Base-by-base conservation (phyloP, 64 coral and sea anemone genomes). In the Dendronephthya gigantea region DNA sequence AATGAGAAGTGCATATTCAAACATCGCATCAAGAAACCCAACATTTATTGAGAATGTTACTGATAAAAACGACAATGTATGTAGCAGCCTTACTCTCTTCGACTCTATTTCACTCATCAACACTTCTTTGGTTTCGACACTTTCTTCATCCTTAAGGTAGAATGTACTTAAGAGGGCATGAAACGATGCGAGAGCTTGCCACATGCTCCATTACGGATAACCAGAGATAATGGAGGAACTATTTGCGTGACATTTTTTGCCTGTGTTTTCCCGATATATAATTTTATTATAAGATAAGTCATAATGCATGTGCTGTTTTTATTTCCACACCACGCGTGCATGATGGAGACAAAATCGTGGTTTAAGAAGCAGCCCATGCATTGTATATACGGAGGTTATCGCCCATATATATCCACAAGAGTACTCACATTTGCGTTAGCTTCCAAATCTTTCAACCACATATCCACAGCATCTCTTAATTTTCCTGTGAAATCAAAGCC, bases 401-500 rank as follows among this genome's bases (percentile, higher is more conserved):
- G 55, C 4, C n/a, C 19, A 34, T 9, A 19, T 5, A 28, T 16
- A 37, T 36, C 27, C 14, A 33, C 48, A 4, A 39, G 25, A 40
- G 41, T 83, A 23, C 70, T 16, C 82, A 98, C 95, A 89, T 93
- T 85, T 28, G 95, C 92, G 31, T 91, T 81, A 22, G 76, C 74
- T 30, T 37, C 89, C 43, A 84, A 82, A 34, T 81, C 76, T 62
- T 86, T 68, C 40, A 90, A 19, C 95, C 92, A 91, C 45, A 25
- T 48, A 52, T 98, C 49, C 2, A 93, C 95, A 41, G 91, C 93
- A 30, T 82, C 82, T 84, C 88, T 88, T 49, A 90, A 91, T 50
- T 93, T 98, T 6, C 85, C 92, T 90, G 90, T 93, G 76, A 98
- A 98, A 70, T 98, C 88, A 83, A 98, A 98, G 23, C 95, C 95